Base-by-base conservation (phyloP, 1,140 invertebrate species). In the Pogonomyrmex barbatus region DNA sequence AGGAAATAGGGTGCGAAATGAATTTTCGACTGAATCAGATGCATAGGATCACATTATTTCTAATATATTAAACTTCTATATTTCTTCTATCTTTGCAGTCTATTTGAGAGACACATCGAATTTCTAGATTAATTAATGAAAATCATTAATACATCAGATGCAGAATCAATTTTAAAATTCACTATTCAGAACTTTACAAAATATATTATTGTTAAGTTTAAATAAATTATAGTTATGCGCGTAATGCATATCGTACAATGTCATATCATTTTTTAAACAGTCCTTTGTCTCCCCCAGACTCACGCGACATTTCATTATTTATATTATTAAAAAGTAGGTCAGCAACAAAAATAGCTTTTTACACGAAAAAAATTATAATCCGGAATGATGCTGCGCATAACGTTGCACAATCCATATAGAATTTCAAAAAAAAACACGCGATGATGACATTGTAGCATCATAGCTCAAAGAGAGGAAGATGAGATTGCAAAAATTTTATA, bases 1-100 rank as follows among this genome's bases (percentile, higher is more conserved):
- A 87, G 33, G 56, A 87, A 88, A 87, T 76, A 76, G 70, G 54
- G 47, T 76, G 77, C 60, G 47, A 87, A 78, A 88, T 45, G 70
- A 88, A 87, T 76, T 70, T 54, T 73, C 47, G 47, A 78, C 0
- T n/a, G 24, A 62, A 54, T 82, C 33, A 47, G 56, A 33, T 36
- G 6, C 50, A n/a, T 62, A 10, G 56, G 17, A 14, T 60, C n/a
- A 5, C 24, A 39, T 79, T 47, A 58, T 45, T 70, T 71, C 10
- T 70, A 12, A 68, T 81, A 70, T 58, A 71, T 58, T 6, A 12
- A 39, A 71, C 45, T 42, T 33, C 5, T 58, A 14, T 42, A 45
- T 24, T 24, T 24, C 24, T 24, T 24, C 24, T 24, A 24, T 45
- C 39, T 62, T 30, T 58, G 60, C 47, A 24, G 62, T 54, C 6